These are phyloP conservation scores for Caenorhabditis sp. DNA, from an alignment of 2,888 invertebrate genomes.

Conservation along the genomic window DNA sequence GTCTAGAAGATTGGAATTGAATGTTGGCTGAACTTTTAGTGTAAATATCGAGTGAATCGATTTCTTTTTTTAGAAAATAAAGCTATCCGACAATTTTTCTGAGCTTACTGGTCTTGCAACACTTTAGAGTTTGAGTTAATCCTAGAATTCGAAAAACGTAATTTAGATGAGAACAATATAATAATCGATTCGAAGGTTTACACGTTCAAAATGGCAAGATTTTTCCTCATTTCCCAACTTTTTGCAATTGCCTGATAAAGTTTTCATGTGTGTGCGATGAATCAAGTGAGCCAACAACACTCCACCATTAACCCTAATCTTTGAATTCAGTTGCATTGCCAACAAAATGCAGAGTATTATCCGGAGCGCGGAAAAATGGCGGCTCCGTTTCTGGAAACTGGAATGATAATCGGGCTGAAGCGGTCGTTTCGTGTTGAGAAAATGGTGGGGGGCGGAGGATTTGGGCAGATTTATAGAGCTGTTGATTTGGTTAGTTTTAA, in stretches of 20 bases:
- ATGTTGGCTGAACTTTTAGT: neutral
- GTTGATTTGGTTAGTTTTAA: slow-evolving; percentile 59
- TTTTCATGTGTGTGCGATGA: slow-evolving; percentile 49
- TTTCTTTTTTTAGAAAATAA: neutral
- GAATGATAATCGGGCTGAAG: slow-evolving; percentile 58
- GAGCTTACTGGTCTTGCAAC: too few species aligned
- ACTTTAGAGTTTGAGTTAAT: too few species aligned
- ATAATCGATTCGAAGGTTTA: too few species aligned
- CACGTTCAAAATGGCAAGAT: neutral
- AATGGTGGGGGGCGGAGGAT: slow-evolving; percentile 81
- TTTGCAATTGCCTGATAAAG: slow-evolving; percentile 12
- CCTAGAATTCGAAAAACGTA: too few species aligned
- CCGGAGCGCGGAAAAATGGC: slow-evolving; percentile 60
- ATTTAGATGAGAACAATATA: too few species aligned
- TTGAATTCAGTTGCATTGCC: slow-evolving; percentile 44
- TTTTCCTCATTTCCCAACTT: slow-evolving; percentile 17
- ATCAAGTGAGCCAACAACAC: slow-evolving; percentile 39
- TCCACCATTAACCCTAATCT: neutral
- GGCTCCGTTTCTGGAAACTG: slow-evolving; percentile 56
- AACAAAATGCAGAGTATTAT: slow-evolving; percentile 47
- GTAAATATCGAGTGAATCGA: slow-evolving; percentile 4
- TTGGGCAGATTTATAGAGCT: slow-evolving; percentile 80
- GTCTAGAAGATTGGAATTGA: slow-evolving; percentile 7
- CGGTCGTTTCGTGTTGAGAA: slow-evolving; percentile 61
- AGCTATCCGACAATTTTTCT: too few species aligned